Base-by-base conservation (phyloP, 2,797 vertebrate species). In the Sphenodon punctatus region DNA sequence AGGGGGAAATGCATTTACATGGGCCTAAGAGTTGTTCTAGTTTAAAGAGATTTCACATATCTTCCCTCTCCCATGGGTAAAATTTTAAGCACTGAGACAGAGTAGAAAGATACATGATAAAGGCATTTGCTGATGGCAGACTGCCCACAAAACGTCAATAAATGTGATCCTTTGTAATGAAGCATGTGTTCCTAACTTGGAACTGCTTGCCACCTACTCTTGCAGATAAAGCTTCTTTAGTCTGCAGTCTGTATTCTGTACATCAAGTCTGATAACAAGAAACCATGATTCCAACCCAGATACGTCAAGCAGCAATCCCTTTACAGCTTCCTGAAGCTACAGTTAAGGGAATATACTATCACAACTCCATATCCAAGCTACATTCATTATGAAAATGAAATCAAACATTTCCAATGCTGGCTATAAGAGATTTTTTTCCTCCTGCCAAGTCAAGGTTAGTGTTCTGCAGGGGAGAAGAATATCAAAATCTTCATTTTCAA, bases 361-460 rank as follows among this genome's bases (percentile, higher is more conserved):
- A 59, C 38, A 82, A 85, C 17, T 46, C 49, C 23, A 68, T 25
- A 79, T 69, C 38, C 19, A 22, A 67, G 56, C 56, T 65, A 27
- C 8, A 59, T 14, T 79, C 32, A 55, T 63, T 67, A 73, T 7
- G 13, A 82, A 60, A 77, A 89, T 67, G 48, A 89, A 81, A 81
- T 46, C 0, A 86, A 90, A 72, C 14, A 38, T 16, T 45, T 58
- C 61, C 51, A 56, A 16, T 79, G 68, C 43, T 74, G 72, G 73
- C 42, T 38, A 4, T 63, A 46, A 87, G 69, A 64, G 67, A 68
- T 42, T 65, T 85, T 53, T 75, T 88, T 45, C 42, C 56, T 75
- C 74, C 49, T 78, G 59, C 36, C 13, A 53, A 72, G 27, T 45
- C 34, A 69, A 43, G 59, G 16, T 53, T 8, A 72, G 59, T 22